Conservation (phyloP, 2,113 vertebrate genomes). For the Pterocles orientalis region DNA sequence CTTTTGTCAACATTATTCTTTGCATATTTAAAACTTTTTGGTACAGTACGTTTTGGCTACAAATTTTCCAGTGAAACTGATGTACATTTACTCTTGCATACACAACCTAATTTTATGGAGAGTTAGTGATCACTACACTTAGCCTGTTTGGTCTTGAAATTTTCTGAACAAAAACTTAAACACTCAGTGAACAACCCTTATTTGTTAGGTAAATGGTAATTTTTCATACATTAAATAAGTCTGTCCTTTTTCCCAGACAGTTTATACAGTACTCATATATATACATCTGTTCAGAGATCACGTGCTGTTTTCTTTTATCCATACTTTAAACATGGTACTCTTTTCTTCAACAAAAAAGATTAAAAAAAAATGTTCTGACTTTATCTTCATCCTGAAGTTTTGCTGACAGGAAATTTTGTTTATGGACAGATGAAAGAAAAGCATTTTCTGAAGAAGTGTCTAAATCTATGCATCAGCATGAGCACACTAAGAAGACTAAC, state of each 20-base stretch:
- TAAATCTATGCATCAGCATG: neutral
- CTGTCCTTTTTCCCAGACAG: neutral
- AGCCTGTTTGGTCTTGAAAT: neutral
- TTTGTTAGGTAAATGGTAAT: neutral
- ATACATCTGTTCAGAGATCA: neutral
- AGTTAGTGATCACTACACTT: neutral
- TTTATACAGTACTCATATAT: neutral
- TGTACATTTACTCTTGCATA: neutral
- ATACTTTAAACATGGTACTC: accelerated
- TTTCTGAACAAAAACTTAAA: neutral
- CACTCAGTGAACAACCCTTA: accelerated
- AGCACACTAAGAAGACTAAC: neutral
- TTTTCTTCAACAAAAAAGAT: neutral
- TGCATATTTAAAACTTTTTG: slow-evolving; percentile 17
- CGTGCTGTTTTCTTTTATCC: neutral
- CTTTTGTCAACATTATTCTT: neutral
- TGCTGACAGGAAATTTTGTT: neutral
- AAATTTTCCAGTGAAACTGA: neutral
- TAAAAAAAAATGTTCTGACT: neutral
- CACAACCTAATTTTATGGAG: neutral
- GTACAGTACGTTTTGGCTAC: neutral
- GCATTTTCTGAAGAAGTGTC: neutral
- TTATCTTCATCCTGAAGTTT: neutral
- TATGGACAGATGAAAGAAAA: neutral
- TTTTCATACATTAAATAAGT: neutral